Evolutionary conservation across 2,888 invertebrate genomes (phyloP), one percentile per base, ranked within the genome.

Genomic region (Polyommatus icarus): DNA sequence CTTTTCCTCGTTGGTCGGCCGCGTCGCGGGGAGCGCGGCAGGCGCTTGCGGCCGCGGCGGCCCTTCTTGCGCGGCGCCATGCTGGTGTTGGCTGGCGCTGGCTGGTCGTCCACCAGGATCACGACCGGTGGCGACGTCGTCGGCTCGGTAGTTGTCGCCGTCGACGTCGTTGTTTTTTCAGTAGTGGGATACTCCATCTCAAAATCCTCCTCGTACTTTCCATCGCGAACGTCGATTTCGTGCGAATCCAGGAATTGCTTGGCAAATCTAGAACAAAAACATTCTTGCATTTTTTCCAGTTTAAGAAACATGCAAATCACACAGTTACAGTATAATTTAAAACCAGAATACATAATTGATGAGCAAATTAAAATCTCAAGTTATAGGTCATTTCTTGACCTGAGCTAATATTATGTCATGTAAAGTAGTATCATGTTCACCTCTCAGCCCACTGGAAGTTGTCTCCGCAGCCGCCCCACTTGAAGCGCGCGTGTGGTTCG

Each of bases 381-480:
- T 4, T 32, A 32, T 32, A 32, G 4, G 32, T 32, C 3, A 32
- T 32, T 32, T 32, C 32, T 32, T 32, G 32, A 32, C 32, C 32
- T 32, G 3, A 32, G 32, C 32, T 3, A 32, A 32, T 32, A 32
- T 29, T 29, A 29, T 29, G 29, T 29, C 29, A 29, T 36, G 32
- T 36, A 71, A 40, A 36, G 18, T 50, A 59, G 6, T 61, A 29
- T 67, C 4, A 72, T 3, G 15, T 20, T 40, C 76, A 93, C 93
- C 93, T 94, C 78, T 95, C 95, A 1, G 96, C 97, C 94, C 96
- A 97, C 83, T 95, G 95, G 78, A 96, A 95, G 90, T 98, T 97
- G 86, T 98, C 98, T 0, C 97, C 97, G 87, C 98, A 98, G 50
- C 98, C 98, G 73, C 97, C 97, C 98, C 98, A 98, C 88, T 97